phyloP scores from a whole-genome alignment of 2,797 vertebrate genomes.

The Perodicticus potto region DNA sequence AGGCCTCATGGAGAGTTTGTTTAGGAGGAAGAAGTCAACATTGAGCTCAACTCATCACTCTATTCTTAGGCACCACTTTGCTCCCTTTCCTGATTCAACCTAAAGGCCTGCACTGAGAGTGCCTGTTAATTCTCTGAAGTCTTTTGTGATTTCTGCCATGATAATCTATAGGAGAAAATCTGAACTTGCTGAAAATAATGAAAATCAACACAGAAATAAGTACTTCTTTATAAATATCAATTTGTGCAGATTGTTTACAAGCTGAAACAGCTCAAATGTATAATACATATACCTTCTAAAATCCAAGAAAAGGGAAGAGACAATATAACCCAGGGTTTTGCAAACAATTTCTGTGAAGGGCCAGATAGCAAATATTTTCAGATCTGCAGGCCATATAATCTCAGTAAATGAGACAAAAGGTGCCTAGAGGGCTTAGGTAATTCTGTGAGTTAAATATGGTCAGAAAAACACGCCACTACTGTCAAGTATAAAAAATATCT shows the following conservation, averaged over 20 bases:
- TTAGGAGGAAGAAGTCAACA: slow-evolving; percentile 90
- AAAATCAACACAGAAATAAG: background rate
- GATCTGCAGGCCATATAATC: background rate
- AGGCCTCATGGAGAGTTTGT: slow-evolving; percentile 91
- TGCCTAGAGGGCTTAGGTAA: background rate
- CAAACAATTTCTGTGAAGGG: background rate
- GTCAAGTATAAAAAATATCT: background rate
- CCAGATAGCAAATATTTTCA: background rate
- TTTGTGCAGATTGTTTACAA: background rate
- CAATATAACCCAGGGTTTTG: background rate
- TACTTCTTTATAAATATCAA: background rate
- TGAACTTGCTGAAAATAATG: slow-evolving; percentile 18
- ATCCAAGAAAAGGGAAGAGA: background rate
- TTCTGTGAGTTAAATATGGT: background rate
- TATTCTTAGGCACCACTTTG: background rate
- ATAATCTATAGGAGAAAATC: background rate
- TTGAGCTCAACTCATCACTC: slow-evolving; percentile 82
- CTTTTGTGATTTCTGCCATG: slow-evolving; percentile 1
- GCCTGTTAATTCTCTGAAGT: background rate
- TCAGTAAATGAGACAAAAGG: slow-evolving; percentile 22
- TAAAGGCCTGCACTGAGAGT: background rate
- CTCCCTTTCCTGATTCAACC: background rate
- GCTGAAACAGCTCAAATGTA: background rate
- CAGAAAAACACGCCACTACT: background rate
- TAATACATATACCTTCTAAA: background rate